Percentiles rank a stretch among this genome's conserved stretches.
phyloP scores from a whole-genome alignment of 2,113 vertebrate species.

The Phrynocephalus versicolor region DNA sequence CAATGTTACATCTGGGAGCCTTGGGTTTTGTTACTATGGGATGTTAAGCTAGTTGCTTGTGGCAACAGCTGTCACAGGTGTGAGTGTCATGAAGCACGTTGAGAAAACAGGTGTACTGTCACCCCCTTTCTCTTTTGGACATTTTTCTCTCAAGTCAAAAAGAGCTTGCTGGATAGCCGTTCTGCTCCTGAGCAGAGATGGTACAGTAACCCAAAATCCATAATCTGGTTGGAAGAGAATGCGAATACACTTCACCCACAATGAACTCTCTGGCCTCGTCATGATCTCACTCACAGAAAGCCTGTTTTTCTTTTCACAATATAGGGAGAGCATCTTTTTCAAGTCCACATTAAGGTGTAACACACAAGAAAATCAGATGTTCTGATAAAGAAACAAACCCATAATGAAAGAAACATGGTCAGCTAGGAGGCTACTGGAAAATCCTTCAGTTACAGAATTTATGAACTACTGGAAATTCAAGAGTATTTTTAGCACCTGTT shows the following conservation, averaged over 20 bases:
- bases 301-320: neutral
- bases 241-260: neutral
- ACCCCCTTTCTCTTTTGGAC: too few relatives aligned
- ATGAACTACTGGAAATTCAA: neutral
- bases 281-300: conserved; percentile 5
- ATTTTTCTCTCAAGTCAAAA: too few relatives aligned
- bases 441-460: neutral
- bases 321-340: neutral
- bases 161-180: too few relatives aligned
- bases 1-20: too few relatives aligned
- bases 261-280: neutral
- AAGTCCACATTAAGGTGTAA: neutral
- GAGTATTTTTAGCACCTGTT: neutral
- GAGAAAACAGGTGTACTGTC: too few relatives aligned
- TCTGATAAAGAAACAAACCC: neutral
- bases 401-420: neutral
- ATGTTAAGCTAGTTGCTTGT: too few relatives aligned
- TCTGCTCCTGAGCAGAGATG: neutral
- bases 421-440: neutral
- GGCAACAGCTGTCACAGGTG: too few relatives aligned
- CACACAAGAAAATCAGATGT: neutral
- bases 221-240: neutral
- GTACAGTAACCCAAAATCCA: neutral
- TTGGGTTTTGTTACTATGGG: too few relatives aligned
- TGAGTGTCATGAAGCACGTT: too few relatives aligned